Conservation (phyloP, 2,113 vertebrate genomes). For the Pluvialis apricaria region DNA sequence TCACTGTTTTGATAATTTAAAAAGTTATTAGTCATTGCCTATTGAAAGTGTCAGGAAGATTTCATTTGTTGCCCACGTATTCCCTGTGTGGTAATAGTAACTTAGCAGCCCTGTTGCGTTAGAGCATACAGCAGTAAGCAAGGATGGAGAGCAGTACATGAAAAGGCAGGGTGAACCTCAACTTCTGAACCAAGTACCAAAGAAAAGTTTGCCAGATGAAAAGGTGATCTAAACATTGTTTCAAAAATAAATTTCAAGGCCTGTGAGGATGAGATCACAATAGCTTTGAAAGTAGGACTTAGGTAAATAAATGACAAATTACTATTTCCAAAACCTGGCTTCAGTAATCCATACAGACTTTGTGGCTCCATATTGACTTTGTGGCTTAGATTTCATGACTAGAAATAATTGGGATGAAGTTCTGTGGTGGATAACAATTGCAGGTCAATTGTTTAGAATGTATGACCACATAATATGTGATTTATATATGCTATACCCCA, state of each 20-base stretch:
- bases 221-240: background rate
- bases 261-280: background rate
- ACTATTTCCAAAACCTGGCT: background rate
- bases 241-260: background rate
- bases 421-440: background rate
- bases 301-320: background rate
- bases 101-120: background rate
- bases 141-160: background rate
- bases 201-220: background rate
- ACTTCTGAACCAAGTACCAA: background rate
- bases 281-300: background rate
- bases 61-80: background rate
- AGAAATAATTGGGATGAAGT: background rate
- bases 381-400: background rate
- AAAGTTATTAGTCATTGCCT: background rate
- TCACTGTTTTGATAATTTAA: background rate
- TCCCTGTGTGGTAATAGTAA: background rate
- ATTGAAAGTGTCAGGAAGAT: background rate
- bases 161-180: background rate
- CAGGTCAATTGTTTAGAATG: background rate
- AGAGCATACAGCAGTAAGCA: rapidly evolving
- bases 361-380: too few relatives aligned
- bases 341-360: background rate
- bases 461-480: background rate
- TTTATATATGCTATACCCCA: background rate